phyloP scores from a whole-genome alignment of 2,797 vertebrate genomes.

The Diplodus sargus region DNA sequence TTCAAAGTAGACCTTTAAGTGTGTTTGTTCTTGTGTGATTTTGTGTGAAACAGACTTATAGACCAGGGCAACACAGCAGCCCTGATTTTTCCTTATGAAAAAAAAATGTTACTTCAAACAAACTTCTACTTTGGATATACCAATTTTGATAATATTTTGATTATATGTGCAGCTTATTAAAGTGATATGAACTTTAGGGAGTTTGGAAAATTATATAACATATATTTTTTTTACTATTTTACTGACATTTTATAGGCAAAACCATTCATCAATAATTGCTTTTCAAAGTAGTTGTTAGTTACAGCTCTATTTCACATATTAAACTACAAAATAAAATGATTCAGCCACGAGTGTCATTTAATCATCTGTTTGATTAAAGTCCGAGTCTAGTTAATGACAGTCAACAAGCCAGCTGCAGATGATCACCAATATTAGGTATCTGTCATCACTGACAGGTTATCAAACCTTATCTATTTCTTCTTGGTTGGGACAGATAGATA shows the following conservation, averaged over 20 bases:
- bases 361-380: background rate
- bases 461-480: background rate
- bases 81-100: no score
- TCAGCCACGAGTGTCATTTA: background rate
- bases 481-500: background rate
- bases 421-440: conserved; percentile 16
- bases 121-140: no score
- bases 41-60: no score
- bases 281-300: background rate
- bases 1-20: no score
- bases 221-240: background rate
- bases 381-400: conserved; percentile 10
- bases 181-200: no score
- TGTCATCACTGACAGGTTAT: background rate
- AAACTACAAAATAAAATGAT: background rate
- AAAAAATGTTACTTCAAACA: no score
- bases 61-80: no score
- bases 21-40: no score
- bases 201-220: no score
- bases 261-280: background rate
- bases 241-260: background rate
- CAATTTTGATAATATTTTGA: no score
- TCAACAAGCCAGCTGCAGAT: conserved; percentile 6
- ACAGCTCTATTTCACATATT: background rate
- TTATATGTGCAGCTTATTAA: background rate